A percentile compares a stretch with the other conserved stretches of the same genome.
Evolutionary conservation across 2,113 vertebrate species (phyloP).

Genomic region (Corythaixoides concolor): DNA sequence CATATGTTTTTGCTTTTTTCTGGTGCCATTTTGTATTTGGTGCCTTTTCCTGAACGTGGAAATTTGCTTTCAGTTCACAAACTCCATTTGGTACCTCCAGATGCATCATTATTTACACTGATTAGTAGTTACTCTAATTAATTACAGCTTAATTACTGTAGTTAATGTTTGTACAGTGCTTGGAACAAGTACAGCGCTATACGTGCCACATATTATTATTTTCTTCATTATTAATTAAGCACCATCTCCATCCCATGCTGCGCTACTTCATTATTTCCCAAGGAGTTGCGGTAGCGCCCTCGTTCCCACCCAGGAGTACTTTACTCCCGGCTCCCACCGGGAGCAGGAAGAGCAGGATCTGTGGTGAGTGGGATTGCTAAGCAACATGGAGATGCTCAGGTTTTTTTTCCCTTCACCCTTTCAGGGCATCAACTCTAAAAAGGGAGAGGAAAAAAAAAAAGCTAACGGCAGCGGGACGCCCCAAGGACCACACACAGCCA

Average conservation of each 20-base stretch:
- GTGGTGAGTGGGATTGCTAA: neutral
- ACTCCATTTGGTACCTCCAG: constrained; percentile 58
- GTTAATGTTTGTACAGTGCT: constrained; percentile 68
- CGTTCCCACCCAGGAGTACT: neutral
- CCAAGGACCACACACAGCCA: rapidly evolving
- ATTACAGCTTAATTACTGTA: constrained; percentile 68
- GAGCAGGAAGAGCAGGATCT: neutral
- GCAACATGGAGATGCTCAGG: neutral
- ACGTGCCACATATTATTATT: constrained; percentile 53
- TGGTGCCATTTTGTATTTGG: constrained; percentile 17
- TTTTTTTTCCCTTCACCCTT: neutral
- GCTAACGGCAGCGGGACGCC: neutral
- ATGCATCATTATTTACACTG: constrained; percentile 70
- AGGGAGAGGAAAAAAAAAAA: neutral
- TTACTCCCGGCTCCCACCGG: neutral
- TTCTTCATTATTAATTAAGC: constrained; percentile 41
- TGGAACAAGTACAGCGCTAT: constrained; percentile 59
- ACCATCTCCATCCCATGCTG: constrained; percentile 29
- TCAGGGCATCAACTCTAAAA: neutral
- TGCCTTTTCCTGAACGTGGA: neutral
- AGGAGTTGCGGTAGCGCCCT: neutral
- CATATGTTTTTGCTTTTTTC: neutral
- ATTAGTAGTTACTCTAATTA: constrained; percentile 70
- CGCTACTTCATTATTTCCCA: constrained; percentile 24
- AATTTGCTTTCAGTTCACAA: constrained; percentile 63